Conservation (phyloP, 2,797 vertebrate genomes). For the Champsocephalus esox region DNA sequence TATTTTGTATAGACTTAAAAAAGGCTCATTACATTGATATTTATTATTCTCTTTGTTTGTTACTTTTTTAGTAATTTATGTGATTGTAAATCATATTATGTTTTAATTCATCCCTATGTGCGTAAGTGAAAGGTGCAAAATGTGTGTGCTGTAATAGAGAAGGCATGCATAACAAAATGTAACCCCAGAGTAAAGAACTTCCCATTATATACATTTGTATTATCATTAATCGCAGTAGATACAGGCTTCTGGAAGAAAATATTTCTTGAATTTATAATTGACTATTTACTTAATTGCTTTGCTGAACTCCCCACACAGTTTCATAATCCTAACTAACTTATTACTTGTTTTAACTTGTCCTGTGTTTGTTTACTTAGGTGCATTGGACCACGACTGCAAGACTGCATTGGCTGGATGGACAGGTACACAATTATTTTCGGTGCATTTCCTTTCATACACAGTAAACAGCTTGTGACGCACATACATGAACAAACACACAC, state of each 20-base stretch:
- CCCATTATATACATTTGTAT: not conserved
- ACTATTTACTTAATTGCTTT: not conserved
- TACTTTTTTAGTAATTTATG: not conserved
- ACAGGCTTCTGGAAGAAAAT: not conserved
- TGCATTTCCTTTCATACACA: conserved; percentile 10
- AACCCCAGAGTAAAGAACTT: not conserved
- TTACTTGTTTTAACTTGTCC: conserved; percentile 16
- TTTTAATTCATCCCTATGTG: not conserved
- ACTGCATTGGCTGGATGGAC: conserved; percentile 99
- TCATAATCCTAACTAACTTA: conserved; percentile 3
- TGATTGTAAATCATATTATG: not conserved
- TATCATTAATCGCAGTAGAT: not conserved
- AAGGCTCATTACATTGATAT: not conserved
- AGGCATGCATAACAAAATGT: not conserved
- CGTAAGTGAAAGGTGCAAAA: not conserved
- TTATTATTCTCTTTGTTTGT: not conserved
- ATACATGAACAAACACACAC: conserved; percentile 4
- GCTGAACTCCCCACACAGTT: not conserved
- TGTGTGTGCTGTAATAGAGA: not conserved
- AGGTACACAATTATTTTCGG: conserved; percentile 84
- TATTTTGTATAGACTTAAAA: conserved; percentile 6
- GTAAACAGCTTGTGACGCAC: not conserved
- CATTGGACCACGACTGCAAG: conserved; percentile 93
- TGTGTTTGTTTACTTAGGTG: conserved; percentile 84
- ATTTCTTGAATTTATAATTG: not conserved